Conservation (phyloP, 2,113 vertebrate genomes). For the Onychostoma macrolepis region DNA sequence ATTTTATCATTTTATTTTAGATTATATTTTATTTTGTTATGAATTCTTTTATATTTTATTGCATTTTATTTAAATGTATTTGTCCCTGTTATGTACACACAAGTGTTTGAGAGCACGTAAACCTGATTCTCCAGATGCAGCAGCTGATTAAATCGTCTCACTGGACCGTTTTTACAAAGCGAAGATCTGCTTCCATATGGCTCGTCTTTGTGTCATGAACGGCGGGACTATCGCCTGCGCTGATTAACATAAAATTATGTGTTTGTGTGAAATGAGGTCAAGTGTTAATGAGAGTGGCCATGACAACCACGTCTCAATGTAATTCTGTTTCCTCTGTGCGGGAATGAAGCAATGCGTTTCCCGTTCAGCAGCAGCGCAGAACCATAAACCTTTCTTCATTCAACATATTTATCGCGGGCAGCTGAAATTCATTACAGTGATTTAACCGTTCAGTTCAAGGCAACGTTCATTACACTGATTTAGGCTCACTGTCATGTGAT, state of each 20-base stretch:
- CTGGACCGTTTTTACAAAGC: neutral
- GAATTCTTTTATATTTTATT: neutral
- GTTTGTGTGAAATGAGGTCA: conserved; percentile 67
- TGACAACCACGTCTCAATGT: conserved; percentile 53
- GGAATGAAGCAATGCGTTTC: neutral
- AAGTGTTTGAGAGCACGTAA: neutral
- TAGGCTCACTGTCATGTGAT: neutral
- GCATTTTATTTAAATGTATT: neutral
- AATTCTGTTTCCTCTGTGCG: conserved; percentile 61
- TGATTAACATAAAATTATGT: conserved; percentile 67
- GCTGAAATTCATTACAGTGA: neutral
- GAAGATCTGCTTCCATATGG: conserved; percentile 58
- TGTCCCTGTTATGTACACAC: neutral
- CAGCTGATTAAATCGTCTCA: neutral
- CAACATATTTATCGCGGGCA: neutral
- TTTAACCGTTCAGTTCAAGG: no score
- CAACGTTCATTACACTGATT: neutral
- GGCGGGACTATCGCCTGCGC: conserved; percentile 44
- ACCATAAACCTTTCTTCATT: neutral
- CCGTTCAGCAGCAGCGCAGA: neutral
- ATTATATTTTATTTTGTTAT: neutral
- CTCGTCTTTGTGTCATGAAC: conserved; percentile 38
- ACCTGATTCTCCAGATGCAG: neutral
- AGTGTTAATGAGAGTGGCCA: conserved; percentile 58
- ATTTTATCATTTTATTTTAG: neutral